Evolutionary conservation across 2,113 vertebrate species (phyloP).

Genomic region (Zosterops lateralis): DNA sequence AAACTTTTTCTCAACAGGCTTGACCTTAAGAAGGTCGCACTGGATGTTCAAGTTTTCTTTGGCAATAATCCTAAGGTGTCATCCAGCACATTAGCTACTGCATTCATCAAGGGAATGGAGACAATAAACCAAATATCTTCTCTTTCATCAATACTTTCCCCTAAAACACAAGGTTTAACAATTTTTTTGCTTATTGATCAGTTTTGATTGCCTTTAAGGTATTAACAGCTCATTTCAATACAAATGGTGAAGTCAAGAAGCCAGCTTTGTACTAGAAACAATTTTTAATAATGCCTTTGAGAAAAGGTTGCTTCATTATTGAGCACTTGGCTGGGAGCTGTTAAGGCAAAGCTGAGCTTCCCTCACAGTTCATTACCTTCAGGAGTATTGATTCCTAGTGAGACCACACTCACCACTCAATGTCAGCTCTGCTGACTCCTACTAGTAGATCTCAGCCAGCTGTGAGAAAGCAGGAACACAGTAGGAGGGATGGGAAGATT

Average conservation of each 20-base stretch:
- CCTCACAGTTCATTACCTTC: neutral
- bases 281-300: neutral
- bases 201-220: neutral
- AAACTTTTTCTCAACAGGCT: neutral
- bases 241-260: neutral
- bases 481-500: neutral
- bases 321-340: neutral
- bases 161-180: neutral
- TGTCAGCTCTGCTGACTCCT: neutral
- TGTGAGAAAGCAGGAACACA: neutral
- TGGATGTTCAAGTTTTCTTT: neutral
- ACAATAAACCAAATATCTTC: neutral
- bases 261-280: neutral
- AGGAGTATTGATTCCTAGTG: neutral
- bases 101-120: neutral
- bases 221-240: neutral
- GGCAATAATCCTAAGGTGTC: neutral
- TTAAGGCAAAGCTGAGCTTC: neutral
- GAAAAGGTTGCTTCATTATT: neutral
- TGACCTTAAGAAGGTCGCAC: neutral
- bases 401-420: neutral
- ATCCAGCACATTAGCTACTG: neutral
- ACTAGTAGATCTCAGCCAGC: neutral
- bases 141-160: neutral
- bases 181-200: neutral